Base-by-base conservation (phyloP, 2,888 invertebrate species). In the Himalopsyche tibetana region DNA sequence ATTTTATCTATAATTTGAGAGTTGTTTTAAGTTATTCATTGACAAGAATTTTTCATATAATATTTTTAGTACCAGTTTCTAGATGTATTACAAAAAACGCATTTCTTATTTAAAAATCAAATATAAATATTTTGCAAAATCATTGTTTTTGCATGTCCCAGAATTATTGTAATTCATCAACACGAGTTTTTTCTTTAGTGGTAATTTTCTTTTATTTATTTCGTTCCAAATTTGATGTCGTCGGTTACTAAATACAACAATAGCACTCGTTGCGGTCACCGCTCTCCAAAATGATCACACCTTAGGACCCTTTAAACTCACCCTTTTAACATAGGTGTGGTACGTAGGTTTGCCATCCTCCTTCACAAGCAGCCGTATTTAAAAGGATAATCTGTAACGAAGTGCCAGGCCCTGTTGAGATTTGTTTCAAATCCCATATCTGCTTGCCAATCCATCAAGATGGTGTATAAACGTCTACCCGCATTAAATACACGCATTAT, bases 391-490 rank as follows among this genome's bases (percentile, higher is more conserved):
- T 88, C 86, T 88, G 86, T 88, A 87, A 88, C 86, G 86, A 88
- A 88, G 88, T 88, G 88, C 88, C 85, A 85, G 88, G 84, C 87
- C 88, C 87, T 88, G 88, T 88, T 88, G 88, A 88, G 88, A 87
- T 85, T 88, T 87, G 87, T 87, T 84, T 80, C 88, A 88, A 88
- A 88, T 88, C 88, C 88, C 88, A 88, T 87, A 87, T 87, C 88
- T 87, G 84, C 87, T 86, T 83, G 88, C 85, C 86, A 88, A 88
- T 88, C 88, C 88, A 88, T 88, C 88, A 88, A 88, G 82, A 42
- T 55, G 83, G 38, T 81, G 81, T 86, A 74, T 63, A 36, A 36
- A 36, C 38, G 74, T 36, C 74, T 74, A 15, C 36, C 74, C 38
- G 36, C 74, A 36, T 36, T 74, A 74, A 63, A 28, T 19, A 63